Evolutionary conservation across 2,113 vertebrate species (phyloP), one percentile per base, ranked within the genome.

Genomic region (Lycaon pictus): DNA sequence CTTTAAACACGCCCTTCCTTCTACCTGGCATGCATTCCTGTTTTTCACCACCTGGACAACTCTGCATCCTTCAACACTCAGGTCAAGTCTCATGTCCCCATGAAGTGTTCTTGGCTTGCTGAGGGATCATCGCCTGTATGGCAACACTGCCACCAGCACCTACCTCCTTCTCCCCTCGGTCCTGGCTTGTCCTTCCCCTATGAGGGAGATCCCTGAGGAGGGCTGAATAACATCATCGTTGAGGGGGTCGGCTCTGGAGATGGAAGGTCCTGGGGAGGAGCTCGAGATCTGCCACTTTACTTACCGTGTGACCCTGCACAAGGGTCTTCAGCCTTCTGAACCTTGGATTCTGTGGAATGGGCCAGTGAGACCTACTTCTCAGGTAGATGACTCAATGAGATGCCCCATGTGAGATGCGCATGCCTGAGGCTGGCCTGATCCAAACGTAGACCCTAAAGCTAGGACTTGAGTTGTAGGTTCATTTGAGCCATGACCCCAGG

Each of bases 371-470:
- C 3, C 27, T 23, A 27, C 67, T 27, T 87, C 53, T 35, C 60
- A 7, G 37, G 35, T 43, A 43, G 43, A 43, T 43, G 63, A 25
- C 55, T 23, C 55, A 71, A 22, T 2, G 55, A 89, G 55, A 63
- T 25, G 23, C 62, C 0, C 0, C 4, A 1, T 22, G 27, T 56
- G 53, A 63, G 2, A 23, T 27, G 1, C 22, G 29, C 2, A 0
- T 1, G 22, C 10, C 29, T 88, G 13, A 15, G 7, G 8, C 32
- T 77, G 76, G 69, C 51, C 63, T 35, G 16, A 63, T 53, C 63
- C 25, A 3, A 17, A 22, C 13, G 32, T 0, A 29, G 62, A 65
- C 60, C 25, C 53, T 83, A 15, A 69, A 63, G 9, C 53, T 27
- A 22, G 62, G 62, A 32, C 22, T 32, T 62, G 69, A 90, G 3